Conservation (phyloP, 2,113 vertebrate species). For the Carassius gibelio region DNA sequence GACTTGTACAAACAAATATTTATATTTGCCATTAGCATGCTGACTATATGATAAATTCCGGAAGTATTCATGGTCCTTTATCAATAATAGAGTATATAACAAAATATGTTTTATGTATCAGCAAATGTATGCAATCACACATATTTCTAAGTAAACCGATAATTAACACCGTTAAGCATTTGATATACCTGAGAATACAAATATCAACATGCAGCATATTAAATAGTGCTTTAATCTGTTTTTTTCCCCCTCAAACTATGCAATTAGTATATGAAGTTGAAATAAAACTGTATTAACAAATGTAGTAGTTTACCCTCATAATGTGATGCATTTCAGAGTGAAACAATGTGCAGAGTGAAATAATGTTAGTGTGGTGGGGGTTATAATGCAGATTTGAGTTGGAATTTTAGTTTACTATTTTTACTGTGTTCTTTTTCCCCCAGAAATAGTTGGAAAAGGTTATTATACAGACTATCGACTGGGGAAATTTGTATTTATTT, state of each 20-base stretch:
- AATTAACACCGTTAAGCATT: no score
- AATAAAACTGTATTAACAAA: background rate
- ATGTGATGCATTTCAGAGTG: background rate
- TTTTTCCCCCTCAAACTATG: background rate
- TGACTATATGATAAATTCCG: no score
- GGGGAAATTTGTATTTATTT: background rate
- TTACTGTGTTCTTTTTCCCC: background rate
- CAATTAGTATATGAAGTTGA: background rate
- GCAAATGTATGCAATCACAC: no score
- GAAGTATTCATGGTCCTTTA: no score
- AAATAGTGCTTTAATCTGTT: no score
- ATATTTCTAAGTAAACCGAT: no score
- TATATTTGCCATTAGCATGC: no score
- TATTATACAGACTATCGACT: background rate
- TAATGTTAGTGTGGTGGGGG: background rate
- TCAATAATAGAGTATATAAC: no score
- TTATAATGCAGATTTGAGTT: background rate
- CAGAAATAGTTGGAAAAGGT: background rate
- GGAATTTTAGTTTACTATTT: background rate
- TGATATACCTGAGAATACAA: no score
- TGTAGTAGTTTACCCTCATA: background rate
- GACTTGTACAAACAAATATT: no score
- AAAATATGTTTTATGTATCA: no score
- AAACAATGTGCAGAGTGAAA: background rate
- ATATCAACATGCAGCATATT: no score